These are phyloP conservation scores for Nephrotoma flavescens DNA, from an alignment of 2,888 invertebrate species.

Conservation along the genomic window DNA sequence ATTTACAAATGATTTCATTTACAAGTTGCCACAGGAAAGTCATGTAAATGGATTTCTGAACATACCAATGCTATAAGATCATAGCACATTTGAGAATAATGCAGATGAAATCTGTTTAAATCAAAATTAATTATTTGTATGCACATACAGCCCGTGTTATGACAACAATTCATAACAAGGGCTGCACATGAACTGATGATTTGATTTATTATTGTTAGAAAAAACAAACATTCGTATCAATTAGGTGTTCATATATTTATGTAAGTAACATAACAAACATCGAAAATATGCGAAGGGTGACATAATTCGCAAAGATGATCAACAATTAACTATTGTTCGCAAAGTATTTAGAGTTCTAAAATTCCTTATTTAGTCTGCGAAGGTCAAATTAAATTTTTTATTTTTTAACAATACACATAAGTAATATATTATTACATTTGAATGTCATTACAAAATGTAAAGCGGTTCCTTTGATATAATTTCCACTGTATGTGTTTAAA, in stretches of 20 bases:
- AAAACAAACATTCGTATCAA: too few relatives aligned
- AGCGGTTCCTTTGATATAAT: too few relatives aligned
- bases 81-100: neutral
- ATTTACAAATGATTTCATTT: too few relatives aligned
- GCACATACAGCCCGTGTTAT: neutral
- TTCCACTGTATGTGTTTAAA: too few relatives aligned
- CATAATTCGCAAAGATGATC: neutral
- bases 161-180: neutral
- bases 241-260: too few relatives aligned
- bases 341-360: neutral
- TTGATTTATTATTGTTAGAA: neutral
- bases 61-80: neutral
- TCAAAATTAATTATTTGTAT: neutral
- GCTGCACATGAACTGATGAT: neutral
- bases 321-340: neutral
- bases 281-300: neutral
- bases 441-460: too few relatives aligned
- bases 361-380: neutral
- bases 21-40: neutral
- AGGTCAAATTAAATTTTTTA: neutral
- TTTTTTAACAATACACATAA: neutral
- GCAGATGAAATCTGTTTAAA: neutral
- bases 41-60: neutral
- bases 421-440: too few relatives aligned
- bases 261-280: neutral